Evolutionary conservation across 1,140 invertebrate species (phyloP).

Genomic region (Conus ventricosus): DNA sequence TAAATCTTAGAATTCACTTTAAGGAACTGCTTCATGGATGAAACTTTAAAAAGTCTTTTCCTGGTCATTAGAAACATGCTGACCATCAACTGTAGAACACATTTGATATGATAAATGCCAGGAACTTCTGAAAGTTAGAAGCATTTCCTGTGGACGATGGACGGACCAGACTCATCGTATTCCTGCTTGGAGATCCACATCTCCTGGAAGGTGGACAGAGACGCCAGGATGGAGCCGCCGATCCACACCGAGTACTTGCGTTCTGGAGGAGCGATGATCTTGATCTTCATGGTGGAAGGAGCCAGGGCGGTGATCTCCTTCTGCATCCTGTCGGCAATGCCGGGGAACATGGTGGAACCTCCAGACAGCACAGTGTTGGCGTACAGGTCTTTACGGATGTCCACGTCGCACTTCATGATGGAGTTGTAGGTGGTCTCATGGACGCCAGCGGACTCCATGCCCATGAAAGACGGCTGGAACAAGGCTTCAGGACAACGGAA

Average conservation of each 20-base stretch:
- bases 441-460: conserved; percentile 34
- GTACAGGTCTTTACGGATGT: not conserved
- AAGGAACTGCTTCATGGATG: too few relatives aligned
- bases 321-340: not conserved
- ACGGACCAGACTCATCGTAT: not conserved
- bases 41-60: too few relatives aligned
- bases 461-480: conserved; percentile 80
- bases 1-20: too few relatives aligned
- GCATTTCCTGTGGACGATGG: not conserved
- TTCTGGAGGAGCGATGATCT: not conserved
- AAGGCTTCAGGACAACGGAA: conserved; percentile 77
- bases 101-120: too few relatives aligned
- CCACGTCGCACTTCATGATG: conserved; percentile 1
- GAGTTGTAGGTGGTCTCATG: not conserved
- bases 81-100: too few relatives aligned
- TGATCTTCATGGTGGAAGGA: not conserved
- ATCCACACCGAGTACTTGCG: not conserved
- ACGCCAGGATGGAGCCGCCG: not conserved
- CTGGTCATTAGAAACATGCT: too few relatives aligned
- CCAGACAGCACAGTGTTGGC: not conserved
- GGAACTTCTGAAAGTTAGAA: not conserved
- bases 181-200: not conserved
- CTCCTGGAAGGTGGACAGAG: not conserved
- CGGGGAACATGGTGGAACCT: not conserved
- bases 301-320: not conserved